Evolutionary conservation across 2,113 vertebrate genomes (phyloP), one percentile per base, ranked within the genome.

Genomic region (Leptosomus discolor): DNA sequence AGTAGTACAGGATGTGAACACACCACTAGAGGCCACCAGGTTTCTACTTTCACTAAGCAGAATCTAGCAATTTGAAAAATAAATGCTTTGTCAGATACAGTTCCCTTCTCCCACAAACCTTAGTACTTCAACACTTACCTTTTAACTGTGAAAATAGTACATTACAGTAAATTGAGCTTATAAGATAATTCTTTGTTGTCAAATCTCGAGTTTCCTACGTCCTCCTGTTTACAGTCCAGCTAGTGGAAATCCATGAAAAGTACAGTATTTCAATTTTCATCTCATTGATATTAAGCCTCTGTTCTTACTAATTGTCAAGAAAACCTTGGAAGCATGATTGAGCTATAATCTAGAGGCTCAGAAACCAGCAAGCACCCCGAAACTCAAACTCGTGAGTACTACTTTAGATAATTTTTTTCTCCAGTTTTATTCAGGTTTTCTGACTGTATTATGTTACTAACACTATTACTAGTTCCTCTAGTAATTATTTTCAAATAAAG

Each of bases 11-110:
- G 21, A 3, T 5, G 5, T 24, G 45, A 92, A 87, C 23, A 50
- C 1, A 0, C 94, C 97, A 92, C 95, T 96, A 97, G 96, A 95
- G 96, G 96, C 48, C 96, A 94, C 70, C 87, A 95, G 45, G 64
- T 75, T 85, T 37, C 70, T 76, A n/a, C 34, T 88, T 92, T 60
- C 60, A 64, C 43, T 58, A 9, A 60, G 39, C 54, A 74, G 36
- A 24, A 48, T 12, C 67, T 48, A 54, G 43, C 73, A 57, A 45
- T 22, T 46, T 22, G 46, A 43, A 78, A 54, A 77, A 60, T 6
- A 75, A 69, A 20, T 22, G 37, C 21, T 90, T 67, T 67, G 34
- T 30, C 0, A 0, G 13, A 69, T 24, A 56, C 24, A 51, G 13
- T 32, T 77, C 22, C 23, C 9, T 43, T 50, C 50, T 69, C 21